Conservation (phyloP, 2,797 vertebrate genomes). For the Neosalanx taihuensis region DNA sequence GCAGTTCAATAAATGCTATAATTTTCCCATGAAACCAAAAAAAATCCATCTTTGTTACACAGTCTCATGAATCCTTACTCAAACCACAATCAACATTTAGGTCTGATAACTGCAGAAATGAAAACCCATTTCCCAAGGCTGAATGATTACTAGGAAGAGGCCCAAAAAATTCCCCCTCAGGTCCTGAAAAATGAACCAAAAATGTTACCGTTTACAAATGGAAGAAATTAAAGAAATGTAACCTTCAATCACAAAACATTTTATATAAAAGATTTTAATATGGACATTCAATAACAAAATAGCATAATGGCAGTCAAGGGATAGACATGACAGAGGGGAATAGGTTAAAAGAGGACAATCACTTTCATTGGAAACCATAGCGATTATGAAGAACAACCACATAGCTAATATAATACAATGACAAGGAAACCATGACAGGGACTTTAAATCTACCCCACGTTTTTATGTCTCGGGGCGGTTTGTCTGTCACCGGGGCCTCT, state of each 20-base stretch:
- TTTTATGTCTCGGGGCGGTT: slow-evolving; percentile 38
- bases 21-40: slow-evolving; percentile 39
- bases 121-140: not conserved
- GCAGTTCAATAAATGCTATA: slow-evolving; percentile 45
- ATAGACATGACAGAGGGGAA: slow-evolving; percentile 59
- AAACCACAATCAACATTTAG: too few species aligned
- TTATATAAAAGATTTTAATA: slow-evolving; percentile 80
- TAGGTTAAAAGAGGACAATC: slow-evolving; percentile 50
- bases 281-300: slow-evolving; percentile 81
- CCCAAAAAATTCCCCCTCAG: not conserved
- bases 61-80: slow-evolving; percentile 13
- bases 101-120: too few species aligned
- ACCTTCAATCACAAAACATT: slow-evolving; percentile 69
- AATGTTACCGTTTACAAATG: slow-evolving; percentile 22
- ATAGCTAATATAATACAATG: slow-evolving; percentile 65
- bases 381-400: slow-evolving; percentile 65
- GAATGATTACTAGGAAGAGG: not conserved
- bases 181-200: not conserved
- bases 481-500: slow-evolving; percentile 45
- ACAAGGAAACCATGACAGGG: slow-evolving; percentile 58
- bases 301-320: slow-evolving; percentile 74
- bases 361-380: slow-evolving; percentile 66
- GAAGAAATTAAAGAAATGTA: slow-evolving; percentile 29
- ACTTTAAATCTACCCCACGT: slow-evolving; percentile 47
- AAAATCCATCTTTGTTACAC: slow-evolving; percentile 3